phyloP scores from a whole-genome alignment of 1,140 invertebrate genomes.

The Parapsyche elsis region DNA sequence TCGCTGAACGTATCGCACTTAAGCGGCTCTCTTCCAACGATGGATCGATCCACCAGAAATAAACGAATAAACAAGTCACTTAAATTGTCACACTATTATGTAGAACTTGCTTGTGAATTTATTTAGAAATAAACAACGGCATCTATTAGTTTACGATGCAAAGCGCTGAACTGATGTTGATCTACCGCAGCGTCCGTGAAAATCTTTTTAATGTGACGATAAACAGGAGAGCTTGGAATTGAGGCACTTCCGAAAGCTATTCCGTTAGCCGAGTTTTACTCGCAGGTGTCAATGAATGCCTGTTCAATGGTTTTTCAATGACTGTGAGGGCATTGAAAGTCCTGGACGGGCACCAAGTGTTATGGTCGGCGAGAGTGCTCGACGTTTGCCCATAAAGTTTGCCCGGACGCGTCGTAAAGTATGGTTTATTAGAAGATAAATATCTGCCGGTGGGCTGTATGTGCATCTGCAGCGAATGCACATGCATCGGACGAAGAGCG shows the following conservation, averaged over 20 bases:
- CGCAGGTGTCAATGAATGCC: conserved; percentile 34
- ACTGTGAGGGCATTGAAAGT: conserved; percentile 17
- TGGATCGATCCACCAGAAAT: too few species aligned
- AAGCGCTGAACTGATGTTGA: too few species aligned
- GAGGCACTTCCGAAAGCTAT: conserved; percentile 16
- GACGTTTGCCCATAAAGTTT: conserved; percentile 27
- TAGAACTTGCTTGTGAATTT: too few species aligned
- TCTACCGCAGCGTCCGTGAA: too few species aligned
- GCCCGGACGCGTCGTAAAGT: conserved; percentile 33
- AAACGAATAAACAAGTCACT: too few species aligned
- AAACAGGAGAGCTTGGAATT: conserved; percentile 18
- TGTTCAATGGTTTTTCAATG: conserved; percentile 30
- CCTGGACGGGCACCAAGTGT: background rate
- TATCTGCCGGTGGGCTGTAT: background rate
- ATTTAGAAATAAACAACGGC: too few species aligned
- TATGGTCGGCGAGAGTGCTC: conserved; percentile 10
- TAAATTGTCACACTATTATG: too few species aligned
- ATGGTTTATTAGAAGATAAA: conserved; percentile 30
- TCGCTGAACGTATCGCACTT: conserved; percentile 20
- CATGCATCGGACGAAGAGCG: background rate
- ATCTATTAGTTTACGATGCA: too few species aligned
- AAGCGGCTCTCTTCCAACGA: conserved; percentile 23
- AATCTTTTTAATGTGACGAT: background rate
- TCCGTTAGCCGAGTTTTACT: background rate
- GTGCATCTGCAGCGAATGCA: too few species aligned